A percentile compares a stretch with the other conserved stretches of the same genome.
Evolutionary conservation across 2,888 invertebrate genomes (phyloP).

Genomic region (Spicauda simplicius): DNA sequence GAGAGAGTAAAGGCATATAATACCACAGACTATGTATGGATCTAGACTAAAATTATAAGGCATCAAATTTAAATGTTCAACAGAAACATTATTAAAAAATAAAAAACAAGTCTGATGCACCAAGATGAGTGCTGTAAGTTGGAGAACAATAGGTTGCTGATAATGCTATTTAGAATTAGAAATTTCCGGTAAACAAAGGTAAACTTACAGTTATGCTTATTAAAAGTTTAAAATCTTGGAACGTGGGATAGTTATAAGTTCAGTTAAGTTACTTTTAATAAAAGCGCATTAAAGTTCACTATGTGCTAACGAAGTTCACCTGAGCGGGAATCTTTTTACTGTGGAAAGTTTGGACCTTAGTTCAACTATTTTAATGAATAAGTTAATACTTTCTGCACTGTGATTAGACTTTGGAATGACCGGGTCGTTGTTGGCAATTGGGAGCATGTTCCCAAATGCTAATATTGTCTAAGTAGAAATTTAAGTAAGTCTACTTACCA

Average conservation of each 20-base stretch:
- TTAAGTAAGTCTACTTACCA: neutral
- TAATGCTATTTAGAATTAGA: neutral
- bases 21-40: too few species aligned
- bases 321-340: constrained; percentile 13
- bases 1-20: too few species aligned
- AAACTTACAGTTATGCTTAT: neutral
- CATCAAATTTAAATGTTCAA: too few species aligned
- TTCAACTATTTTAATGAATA: constrained; percentile 24
- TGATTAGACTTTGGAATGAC: neutral
- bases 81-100: too few species aligned
- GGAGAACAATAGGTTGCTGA: too few species aligned
- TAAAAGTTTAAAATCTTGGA: neutral
- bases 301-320: constrained; percentile 11
- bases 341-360: constrained; percentile 1
- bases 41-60: too few species aligned
- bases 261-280: neutral
- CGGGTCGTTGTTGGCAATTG: neutral
- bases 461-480: constrained; percentile 5
- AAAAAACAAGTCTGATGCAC: too few species aligned
- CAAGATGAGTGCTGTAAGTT: too few species aligned
- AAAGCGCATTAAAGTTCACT: neutral
- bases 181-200: neutral
- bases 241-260: neutral
- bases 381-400: constrained; percentile 9
- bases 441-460: neutral